Evolutionary conservation across 2,113 vertebrate species (phyloP).

Genomic region (Telmatochromis sp.): DNA sequence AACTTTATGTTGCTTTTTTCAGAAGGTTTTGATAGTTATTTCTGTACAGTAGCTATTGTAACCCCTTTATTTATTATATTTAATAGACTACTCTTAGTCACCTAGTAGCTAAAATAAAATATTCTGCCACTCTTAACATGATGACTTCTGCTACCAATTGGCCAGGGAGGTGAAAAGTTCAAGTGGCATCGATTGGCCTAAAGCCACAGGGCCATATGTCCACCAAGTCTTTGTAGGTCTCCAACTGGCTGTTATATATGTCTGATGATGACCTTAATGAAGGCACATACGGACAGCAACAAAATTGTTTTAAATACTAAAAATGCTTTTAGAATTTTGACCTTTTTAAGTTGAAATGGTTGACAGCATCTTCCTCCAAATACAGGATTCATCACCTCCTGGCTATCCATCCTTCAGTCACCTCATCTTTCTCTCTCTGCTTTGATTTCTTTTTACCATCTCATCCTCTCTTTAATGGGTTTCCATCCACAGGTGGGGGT

Average conservation of each 20-base stretch:
- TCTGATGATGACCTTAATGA: not conserved
- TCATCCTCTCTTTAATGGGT: not conserved
- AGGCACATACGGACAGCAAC: not conserved
- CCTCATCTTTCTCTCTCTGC: constrained; percentile 3
- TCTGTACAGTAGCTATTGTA: not conserved
- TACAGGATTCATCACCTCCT: constrained; percentile 29
- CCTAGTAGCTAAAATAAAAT: not conserved
- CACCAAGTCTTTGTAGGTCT: not conserved
- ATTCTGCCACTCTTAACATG: not conserved
- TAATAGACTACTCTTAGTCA: not conserved
- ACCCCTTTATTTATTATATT: not conserved
- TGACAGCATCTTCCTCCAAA: not conserved
- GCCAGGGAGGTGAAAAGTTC: constrained; percentile 8
- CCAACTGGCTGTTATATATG: not conserved
- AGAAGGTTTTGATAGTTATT: not conserved
- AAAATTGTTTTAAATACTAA: not conserved
- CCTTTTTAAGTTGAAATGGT: not conserved
- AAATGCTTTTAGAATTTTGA: not conserved
- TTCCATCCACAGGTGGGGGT: not conserved
- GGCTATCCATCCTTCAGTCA: not conserved
- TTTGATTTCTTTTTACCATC: constrained; percentile 5
- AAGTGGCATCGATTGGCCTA: not conserved
- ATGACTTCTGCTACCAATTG: constrained; percentile 9
- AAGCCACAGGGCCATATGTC: not conserved
- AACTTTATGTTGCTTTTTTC: not conserved